Base-by-base conservation (phyloP, 2,888 invertebrate genomes). In the Temnothorax rugatulus region DNA sequence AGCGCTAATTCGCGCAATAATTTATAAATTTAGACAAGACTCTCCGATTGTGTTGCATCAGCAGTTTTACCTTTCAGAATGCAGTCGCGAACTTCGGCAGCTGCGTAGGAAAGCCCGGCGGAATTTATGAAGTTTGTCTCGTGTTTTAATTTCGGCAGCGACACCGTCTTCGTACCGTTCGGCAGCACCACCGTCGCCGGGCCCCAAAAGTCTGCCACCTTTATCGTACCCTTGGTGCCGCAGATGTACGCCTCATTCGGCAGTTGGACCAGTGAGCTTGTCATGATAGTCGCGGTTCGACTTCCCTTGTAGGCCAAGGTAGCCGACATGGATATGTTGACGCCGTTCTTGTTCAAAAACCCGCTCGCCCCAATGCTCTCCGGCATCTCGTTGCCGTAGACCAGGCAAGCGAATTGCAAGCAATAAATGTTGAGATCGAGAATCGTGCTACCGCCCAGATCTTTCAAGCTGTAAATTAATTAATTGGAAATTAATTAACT, bases 371-470 rank as follows among this genome's bases (percentile, higher is more conserved):
- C 96, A 57, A 98, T 96, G 86, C 96, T 96, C 41, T 95, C 94
- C 0, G 98, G 98, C 69, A 96, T 96, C 84, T 97, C 96, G 1
- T 97, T 96, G 34, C 95, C 94, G 94, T 97, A 98, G 5, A 97
- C 95, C 92, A 96, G 96, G 91, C 97, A 97, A 0, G 97, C 96
- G 50, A 97, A 96, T 92, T 98, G 98, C 18, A 98, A 95, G 0
- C 96, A 94, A 93, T 98, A 98, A 18, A 98, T 95, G 0, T 98
- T 98, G 64, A 98, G 95, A 92, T 98, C 98, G 81, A 97, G 95
- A 29, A 97, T 96, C 0, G 96, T 97, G 25, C 97, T 98, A 21
- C 98, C 98, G 21, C 98, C 98, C 68, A 97, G 92, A 76, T 96
- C 96, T 90, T 96, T 97, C 89, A 96, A 95, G n/a, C 96, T 97